These are phyloP conservation scores for Lepidurus apus DNA, from an alignment of 1,140 invertebrate species.

Conservation along the genomic window DNA sequence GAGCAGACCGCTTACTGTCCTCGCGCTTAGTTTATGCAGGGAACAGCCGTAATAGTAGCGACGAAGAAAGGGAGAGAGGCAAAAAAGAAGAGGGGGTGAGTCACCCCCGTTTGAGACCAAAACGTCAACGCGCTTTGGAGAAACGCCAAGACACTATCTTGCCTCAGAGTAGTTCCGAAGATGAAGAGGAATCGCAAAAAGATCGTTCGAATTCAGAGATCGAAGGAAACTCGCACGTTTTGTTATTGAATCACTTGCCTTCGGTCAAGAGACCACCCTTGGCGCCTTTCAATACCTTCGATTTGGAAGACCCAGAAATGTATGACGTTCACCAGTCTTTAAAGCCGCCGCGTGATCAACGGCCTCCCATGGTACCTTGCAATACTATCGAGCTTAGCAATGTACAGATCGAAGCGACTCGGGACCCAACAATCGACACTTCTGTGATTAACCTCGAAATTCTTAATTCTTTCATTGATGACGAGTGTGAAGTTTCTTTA, in stretches of 20 bases:
- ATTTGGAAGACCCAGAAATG: constrained; percentile 2
- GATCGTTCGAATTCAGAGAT: background rate
- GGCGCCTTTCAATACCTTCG: background rate
- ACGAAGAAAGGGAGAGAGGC: background rate
- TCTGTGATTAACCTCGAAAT: background rate
- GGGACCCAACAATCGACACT: background rate
- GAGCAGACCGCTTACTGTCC: background rate
- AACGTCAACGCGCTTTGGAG: background rate
- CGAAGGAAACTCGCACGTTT: background rate
- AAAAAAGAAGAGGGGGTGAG: background rate
- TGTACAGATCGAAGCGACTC: background rate
- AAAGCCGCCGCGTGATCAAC: background rate
- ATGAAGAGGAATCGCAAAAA: background rate
- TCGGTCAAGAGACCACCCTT: background rate
- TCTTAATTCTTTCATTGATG: background rate
- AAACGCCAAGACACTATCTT: background rate
- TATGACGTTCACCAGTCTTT: background rate
- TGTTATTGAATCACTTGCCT: background rate
- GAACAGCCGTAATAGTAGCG: background rate
- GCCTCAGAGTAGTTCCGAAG: background rate
- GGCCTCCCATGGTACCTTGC: background rate
- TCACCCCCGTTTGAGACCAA: background rate
- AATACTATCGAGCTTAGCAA: background rate
- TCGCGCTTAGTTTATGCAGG: background rate
- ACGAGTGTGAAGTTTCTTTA: background rate